A percentile compares a stretch with the other conserved stretches of the same genome.
Conservation (phyloP, 1,140 invertebrate species). For the Pseudomyrmex cubaensis region DNA sequence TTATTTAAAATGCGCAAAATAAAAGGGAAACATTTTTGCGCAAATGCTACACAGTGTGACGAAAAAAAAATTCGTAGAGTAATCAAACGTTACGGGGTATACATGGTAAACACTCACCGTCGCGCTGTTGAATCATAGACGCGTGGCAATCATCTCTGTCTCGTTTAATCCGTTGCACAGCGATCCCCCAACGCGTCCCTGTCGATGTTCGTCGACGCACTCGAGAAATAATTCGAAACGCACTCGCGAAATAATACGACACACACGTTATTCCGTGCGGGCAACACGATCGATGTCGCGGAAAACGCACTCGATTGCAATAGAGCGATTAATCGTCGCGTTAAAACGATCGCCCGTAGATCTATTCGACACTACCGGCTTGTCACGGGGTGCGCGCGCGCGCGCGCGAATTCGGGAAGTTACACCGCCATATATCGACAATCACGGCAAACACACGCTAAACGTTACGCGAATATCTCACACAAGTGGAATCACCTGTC, state of each 20-base stretch:
- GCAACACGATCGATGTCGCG: background rate
- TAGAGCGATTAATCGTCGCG: constrained; percentile 31
- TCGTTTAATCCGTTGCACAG: constrained; percentile 31
- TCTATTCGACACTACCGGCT: background rate
- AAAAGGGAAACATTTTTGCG: background rate
- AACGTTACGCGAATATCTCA: background rate
- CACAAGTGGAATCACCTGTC: constrained; percentile 3
- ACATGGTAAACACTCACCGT: background rate
- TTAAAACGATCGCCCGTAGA: constrained; percentile 4
- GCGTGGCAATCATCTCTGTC: constrained; percentile 4
- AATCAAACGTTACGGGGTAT: background rate
- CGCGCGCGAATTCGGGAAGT: background rate
- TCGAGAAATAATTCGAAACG: constrained; percentile 1
- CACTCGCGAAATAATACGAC: constrained; percentile 29
- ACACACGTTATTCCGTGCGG: background rate
- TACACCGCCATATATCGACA: background rate
- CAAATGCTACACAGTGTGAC: background rate
- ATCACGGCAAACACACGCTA: background rate
- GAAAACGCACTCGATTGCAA: background rate
- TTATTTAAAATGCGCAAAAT: background rate
- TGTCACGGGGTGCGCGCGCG: background rate
- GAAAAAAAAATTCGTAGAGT: constrained; percentile 4
- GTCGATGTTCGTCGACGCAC: constrained; percentile 26
- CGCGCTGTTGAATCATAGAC: background rate
- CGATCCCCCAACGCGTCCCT: background rate